Evolutionary conservation across 1,140 invertebrate genomes (phyloP).

Genomic region (Acromyrmex echinatior): DNA sequence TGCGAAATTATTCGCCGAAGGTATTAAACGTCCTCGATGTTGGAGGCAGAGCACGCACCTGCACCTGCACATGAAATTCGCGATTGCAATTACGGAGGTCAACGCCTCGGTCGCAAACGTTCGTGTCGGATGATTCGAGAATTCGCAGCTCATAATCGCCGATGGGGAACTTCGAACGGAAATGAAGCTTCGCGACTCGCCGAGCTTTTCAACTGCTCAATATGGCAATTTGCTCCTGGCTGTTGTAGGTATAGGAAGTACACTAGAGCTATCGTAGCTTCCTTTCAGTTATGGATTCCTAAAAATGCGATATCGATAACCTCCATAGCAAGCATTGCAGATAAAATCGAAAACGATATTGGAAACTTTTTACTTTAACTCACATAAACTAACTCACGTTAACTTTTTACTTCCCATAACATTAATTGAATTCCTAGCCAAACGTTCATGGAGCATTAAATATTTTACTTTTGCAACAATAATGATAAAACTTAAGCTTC

Average conservation of each 20-base stretch:
- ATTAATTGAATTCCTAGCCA: not conserved
- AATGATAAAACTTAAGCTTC: not conserved
- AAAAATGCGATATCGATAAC: not conserved
- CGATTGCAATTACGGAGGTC: constrained; percentile 51
- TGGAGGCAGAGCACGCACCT: constrained; percentile 15
- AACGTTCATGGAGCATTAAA: not conserved
- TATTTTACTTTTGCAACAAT: not conserved
- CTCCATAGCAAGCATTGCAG: not conserved
- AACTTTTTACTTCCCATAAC: not conserved
- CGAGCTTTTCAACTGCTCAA: constrained; percentile 36
- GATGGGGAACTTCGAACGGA: constrained; percentile 28
- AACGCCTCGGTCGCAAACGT: constrained; percentile 37
- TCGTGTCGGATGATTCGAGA: constrained; percentile 44
- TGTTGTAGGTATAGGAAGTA: not conserved
- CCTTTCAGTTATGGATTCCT: constrained; percentile 8
- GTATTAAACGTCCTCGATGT: constrained; percentile 32
- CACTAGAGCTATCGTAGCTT: not conserved
- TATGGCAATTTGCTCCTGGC: constrained; percentile 40
- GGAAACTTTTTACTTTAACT: not conserved
- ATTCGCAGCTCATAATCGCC: constrained; percentile 56
- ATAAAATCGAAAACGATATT: constrained; percentile 3
- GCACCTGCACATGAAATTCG: constrained; percentile 42
- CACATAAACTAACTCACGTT: not conserved
- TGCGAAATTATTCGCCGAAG: constrained; percentile 42
- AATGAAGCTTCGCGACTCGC: constrained; percentile 39